These are phyloP conservation scores for Geophilus truncorum DNA, from an alignment of 2,888 invertebrate genomes.

Conservation along the genomic window DNA sequence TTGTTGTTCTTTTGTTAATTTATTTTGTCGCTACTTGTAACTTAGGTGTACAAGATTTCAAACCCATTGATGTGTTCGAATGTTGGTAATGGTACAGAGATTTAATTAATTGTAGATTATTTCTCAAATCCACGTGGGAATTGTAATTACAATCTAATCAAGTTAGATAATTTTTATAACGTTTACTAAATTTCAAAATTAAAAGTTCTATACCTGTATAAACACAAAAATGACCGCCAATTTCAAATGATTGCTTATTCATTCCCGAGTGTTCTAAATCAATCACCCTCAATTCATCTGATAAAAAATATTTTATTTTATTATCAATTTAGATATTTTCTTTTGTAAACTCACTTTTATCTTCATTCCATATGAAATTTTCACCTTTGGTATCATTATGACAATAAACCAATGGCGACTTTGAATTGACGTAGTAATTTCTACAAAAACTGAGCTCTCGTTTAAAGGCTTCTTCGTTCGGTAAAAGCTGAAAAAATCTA, in stretches of 20 bases:
- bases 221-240: neutral
- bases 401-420: neutral
- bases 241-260: neutral
- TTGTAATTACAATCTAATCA: too few relatives aligned
- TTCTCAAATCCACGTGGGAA: too few relatives aligned
- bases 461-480: neutral
- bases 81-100: too few relatives aligned
- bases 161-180: too few relatives aligned
- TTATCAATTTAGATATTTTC: neutral
- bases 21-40: too few relatives aligned
- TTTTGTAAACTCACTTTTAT: neutral
- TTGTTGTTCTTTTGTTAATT: too few relatives aligned
- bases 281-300: neutral
- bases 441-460: neutral
- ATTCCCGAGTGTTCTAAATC: neutral
- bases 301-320: neutral
- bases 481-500: neutral
- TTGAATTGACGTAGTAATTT: too few relatives aligned
- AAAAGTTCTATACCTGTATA: slow-evolving; percentile 5
- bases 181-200: too few relatives aligned
- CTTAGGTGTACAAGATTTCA: too few relatives aligned
- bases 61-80: too few relatives aligned
- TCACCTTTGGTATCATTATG: slow-evolving; percentile 30
- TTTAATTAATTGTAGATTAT: too few relatives aligned
- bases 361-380: slow-evolving; percentile 30